Evolutionary conservation across 2,797 vertebrate genomes (phyloP).

Genomic region (Phataginus tricuspis): DNA sequence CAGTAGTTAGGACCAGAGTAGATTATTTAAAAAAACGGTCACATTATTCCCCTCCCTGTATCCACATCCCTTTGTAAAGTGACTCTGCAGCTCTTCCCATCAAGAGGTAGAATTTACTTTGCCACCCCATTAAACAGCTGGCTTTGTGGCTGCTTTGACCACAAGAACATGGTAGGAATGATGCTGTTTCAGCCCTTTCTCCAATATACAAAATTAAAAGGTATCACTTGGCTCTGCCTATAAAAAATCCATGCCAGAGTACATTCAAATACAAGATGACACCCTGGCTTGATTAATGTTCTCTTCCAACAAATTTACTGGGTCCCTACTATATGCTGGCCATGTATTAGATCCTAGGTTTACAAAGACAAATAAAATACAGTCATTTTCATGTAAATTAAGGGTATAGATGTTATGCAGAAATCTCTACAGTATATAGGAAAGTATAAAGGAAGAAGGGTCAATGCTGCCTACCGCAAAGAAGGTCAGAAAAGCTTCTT

Average conservation of each 20-base stretch:
- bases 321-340: background rate
- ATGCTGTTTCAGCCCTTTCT: background rate
- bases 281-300: background rate
- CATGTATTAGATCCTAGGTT: background rate
- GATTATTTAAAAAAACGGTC: background rate
- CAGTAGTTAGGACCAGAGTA: background rate
- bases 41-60: background rate
- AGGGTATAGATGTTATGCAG: background rate
- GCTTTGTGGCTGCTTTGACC: background rate
- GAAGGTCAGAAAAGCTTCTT: background rate
- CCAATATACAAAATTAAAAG: background rate
- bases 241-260: background rate
- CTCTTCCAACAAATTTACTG: background rate
- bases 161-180: background rate
- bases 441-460: background rate
- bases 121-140: background rate
- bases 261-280: background rate
- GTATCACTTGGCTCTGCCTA: background rate
- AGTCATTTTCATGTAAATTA: background rate
- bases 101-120: background rate
- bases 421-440: background rate
- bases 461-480: background rate
- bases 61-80: background rate
- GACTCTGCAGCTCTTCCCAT: background rate
- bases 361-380: slow-evolving; percentile 7